Evolutionary conservation across 1,140 invertebrate species (phyloP).

Genomic region (Muscidifurax raptorellus): DNA sequence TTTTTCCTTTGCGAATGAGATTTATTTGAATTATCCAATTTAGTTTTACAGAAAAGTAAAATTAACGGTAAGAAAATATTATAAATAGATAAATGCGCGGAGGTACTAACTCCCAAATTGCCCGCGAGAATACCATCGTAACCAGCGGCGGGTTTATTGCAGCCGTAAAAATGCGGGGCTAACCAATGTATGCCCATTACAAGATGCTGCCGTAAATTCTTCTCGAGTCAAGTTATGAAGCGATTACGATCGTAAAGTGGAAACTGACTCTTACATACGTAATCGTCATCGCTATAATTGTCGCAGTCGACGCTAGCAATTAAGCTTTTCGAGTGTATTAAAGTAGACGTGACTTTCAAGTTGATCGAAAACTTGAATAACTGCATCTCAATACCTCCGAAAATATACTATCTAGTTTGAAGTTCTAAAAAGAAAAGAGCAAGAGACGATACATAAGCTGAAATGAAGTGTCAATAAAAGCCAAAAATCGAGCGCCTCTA

Average conservation of each 20-base stretch:
- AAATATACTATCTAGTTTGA: no score
- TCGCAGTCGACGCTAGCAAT: not conserved
- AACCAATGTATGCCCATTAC: not conserved
- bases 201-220: not conserved
- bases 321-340: not conserved
- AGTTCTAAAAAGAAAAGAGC: no score
- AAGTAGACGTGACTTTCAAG: not conserved
- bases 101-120: not conserved
- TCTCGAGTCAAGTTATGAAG: not conserved
- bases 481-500: no score
- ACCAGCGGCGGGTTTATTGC: not conserved
- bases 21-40: not conserved
- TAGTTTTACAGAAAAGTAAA: not conserved
- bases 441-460: no score
- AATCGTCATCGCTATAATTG: not conserved
- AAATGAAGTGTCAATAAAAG: no score
- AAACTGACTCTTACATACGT: not conserved
- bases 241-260: slow-evolving; percentile 10
- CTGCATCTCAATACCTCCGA: no score
- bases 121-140: not conserved
- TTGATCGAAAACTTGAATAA: not conserved
- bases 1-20: not conserved
- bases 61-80: not conserved
- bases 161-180: not conserved
- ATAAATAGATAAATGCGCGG: not conserved